phyloP scores from a whole-genome alignment of 2,888 invertebrate species.

The Steromphala cineraria region DNA sequence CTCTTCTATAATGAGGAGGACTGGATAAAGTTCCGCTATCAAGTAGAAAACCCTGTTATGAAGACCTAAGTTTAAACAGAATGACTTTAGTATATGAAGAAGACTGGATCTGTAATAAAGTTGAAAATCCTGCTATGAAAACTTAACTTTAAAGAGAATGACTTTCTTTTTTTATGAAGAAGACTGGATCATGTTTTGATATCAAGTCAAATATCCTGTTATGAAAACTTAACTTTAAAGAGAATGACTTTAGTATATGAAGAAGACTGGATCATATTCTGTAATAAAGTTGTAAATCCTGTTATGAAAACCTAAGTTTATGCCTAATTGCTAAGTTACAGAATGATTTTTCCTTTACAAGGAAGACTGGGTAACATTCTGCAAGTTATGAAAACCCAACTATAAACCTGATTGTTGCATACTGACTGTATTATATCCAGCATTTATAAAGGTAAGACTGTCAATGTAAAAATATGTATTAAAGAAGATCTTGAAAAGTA shows the following conservation, averaged over 20 bases:
- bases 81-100: neutral
- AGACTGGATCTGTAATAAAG: neutral
- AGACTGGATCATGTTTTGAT: slow-evolving; percentile 68
- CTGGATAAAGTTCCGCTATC: slow-evolving; percentile 66
- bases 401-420: too few species aligned
- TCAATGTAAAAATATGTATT: too few species aligned
- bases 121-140: neutral
- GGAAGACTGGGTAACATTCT: slow-evolving; percentile 69
- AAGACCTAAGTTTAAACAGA: neutral
- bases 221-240: neutral
- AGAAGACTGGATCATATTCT: too few species aligned
- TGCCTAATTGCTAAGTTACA: too few species aligned
- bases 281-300: neutral
- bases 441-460: too few species aligned
- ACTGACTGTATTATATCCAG: too few species aligned
- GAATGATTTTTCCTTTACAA: slow-evolving; percentile 69
- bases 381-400: slow-evolving; percentile 37
- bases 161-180: slow-evolving; percentile 68
- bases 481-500: too few species aligned
- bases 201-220: slow-evolving; percentile 53
- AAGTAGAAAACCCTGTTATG: slow-evolving; percentile 50
- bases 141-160: too few species aligned
- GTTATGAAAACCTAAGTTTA: neutral
- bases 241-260: neutral
- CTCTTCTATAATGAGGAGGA: slow-evolving; percentile 70